phyloP scores from a whole-genome alignment of 2,888 invertebrate species.

The Gastrophysa polygoni region DNA sequence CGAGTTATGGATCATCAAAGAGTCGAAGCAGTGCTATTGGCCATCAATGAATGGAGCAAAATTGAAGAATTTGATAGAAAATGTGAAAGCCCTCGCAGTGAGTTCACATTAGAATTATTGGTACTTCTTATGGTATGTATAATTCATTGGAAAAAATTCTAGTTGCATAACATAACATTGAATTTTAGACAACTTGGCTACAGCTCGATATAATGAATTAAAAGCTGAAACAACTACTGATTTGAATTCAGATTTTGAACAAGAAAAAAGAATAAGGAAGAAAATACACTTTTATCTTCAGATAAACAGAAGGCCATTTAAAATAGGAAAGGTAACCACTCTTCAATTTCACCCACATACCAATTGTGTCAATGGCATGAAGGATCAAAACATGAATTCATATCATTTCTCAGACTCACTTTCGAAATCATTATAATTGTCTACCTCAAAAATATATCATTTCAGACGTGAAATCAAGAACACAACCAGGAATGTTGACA shows the following conservation, averaged over 20 bases:
- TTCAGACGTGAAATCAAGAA: neutral
- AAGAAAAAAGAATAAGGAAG: neutral
- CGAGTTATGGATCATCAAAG: neutral
- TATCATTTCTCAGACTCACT: too few species aligned
- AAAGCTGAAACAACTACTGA: neutral
- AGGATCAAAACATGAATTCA: too few species aligned
- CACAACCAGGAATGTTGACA: neutral
- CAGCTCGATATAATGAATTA: neutral
- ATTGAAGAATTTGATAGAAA: slow-evolving; percentile 1
- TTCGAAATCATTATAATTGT: too few species aligned
- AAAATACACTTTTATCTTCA: slow-evolving; percentile 1
- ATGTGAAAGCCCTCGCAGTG: slow-evolving; percentile 2
- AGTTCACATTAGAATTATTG: neutral
- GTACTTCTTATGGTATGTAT: slow-evolving; percentile 1
- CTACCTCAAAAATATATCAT: too few species aligned
- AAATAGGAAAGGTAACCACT: slow-evolving; percentile 5
- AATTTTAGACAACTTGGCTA: neutral
- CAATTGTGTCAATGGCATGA: too few species aligned
- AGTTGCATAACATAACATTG: neutral
- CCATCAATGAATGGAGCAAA: neutral
- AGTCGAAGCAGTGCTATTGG: neutral
- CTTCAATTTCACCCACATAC: too few species aligned
- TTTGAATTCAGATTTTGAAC: neutral
- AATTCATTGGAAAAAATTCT: neutral
- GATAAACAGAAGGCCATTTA: neutral